Percentiles rank a stretch among this genome's conserved stretches.
Conservation (phyloP, 2,797 vertebrate genomes). For the Myotis planiceps region DNA sequence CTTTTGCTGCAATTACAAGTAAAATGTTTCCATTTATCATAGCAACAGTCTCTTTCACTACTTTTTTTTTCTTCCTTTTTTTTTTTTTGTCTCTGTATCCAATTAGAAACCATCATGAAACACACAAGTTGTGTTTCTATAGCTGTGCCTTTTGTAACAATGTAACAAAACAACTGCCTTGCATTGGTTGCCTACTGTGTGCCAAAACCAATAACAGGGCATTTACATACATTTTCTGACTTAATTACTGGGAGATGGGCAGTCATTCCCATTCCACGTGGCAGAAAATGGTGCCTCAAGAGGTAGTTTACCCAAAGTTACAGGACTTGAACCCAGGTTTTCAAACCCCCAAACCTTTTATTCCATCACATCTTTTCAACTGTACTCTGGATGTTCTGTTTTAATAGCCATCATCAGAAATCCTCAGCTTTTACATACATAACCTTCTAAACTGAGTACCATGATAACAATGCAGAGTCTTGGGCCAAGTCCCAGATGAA, state of each 20-base stretch:
- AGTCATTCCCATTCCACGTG: background rate
- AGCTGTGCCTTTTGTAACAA: background rate
- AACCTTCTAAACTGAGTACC: background rate
- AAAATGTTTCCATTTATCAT: background rate
- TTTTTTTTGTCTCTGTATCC: background rate
- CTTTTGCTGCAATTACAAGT: background rate
- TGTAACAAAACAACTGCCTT: background rate
- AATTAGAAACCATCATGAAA: background rate
- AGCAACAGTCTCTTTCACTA: background rate
- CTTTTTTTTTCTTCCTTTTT: too few relatives aligned
- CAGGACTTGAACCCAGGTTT: background rate
- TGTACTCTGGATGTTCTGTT: background rate
- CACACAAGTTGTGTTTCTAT: background rate
- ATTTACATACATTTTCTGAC: background rate
- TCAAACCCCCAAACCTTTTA: background rate
- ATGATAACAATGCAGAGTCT: background rate
- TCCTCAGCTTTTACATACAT: background rate
- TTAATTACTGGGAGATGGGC: background rate
- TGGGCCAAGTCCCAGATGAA: background rate
- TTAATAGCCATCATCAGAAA: background rate
- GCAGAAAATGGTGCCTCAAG: background rate
- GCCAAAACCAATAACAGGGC: background rate
- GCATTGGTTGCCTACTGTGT: background rate
- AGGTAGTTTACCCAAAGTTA: background rate
- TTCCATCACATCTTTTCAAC: background rate